phyloP scores from a whole-genome alignment of 2,888 invertebrate genomes.

The Rotaria macrura region DNA sequence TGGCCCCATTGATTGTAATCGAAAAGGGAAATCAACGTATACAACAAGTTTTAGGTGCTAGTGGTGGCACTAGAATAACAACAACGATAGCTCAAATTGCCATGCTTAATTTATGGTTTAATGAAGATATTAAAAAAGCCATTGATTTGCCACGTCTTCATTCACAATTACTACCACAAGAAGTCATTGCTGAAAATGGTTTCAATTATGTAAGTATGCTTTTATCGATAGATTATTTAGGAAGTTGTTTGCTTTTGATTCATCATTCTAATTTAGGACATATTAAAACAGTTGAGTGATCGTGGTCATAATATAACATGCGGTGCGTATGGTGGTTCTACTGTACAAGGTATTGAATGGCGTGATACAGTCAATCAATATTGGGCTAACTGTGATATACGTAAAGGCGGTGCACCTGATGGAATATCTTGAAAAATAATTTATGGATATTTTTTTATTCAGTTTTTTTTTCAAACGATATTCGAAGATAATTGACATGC shows the following conservation, averaged over 20 bases:
- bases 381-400: slow-evolving; percentile 26
- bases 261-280: not conserved
- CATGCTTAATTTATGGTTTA: slow-evolving; percentile 10
- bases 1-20: slow-evolving; percentile 71
- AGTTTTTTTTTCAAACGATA: too few relatives aligned
- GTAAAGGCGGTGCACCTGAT: slow-evolving; percentile 29
- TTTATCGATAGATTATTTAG: too few relatives aligned
- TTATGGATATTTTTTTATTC: too few relatives aligned
- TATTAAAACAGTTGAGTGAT: not conserved
- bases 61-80: slow-evolving; percentile 81
- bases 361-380: not conserved
- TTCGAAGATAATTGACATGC: too few relatives aligned
- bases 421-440: not conserved
- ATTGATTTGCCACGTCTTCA: too few relatives aligned
- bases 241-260: too few relatives aligned
- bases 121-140: not conserved
- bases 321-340: slow-evolving; percentile 7
- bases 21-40: slow-evolving; percentile 58
- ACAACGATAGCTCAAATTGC: slow-evolving; percentile 58
- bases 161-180: too few relatives aligned
- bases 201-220: not conserved
- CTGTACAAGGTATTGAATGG: slow-evolving; percentile 24
- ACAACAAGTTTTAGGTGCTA: slow-evolving; percentile 66
- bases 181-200: too few relatives aligned
- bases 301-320: slow-evolving; percentile 23